Evolutionary conservation across 2,888 invertebrate species (phyloP).

Genomic region (Epirrita christyi): DNA sequence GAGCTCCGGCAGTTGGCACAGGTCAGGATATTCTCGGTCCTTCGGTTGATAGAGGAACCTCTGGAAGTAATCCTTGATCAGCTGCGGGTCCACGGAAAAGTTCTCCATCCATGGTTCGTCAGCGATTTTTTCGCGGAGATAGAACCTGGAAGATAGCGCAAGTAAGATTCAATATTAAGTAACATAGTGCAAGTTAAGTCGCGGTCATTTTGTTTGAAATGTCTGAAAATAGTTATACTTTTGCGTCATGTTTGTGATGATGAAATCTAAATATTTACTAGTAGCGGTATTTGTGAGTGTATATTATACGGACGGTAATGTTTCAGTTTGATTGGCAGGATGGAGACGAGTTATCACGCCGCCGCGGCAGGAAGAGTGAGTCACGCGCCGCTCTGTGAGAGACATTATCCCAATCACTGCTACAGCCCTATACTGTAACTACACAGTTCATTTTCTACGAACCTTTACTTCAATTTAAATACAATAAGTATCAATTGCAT

Average conservation of each 20-base stretch:
- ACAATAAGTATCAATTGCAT: slow-evolving; percentile 22
- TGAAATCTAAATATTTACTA: slow-evolving; percentile 58
- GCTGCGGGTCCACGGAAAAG: slow-evolving; percentile 95
- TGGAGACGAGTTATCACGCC: slow-evolving; percentile 75
- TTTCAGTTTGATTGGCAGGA: slow-evolving; percentile 79
- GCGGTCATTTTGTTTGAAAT: slow-evolving; percentile 27
- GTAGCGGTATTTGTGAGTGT: slow-evolving; percentile 56
- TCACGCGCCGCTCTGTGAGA: slow-evolving; percentile 58
- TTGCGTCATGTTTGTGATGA: slow-evolving; percentile 62
- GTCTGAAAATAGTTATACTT: slow-evolving; percentile 63
- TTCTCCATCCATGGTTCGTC: slow-evolving; percentile 95
- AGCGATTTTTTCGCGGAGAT: slow-evolving; percentile 93
- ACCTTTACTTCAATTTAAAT: slow-evolving; percentile 7
- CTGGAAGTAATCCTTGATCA: slow-evolving; percentile 96
- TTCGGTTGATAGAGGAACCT: slow-evolving; percentile 96
- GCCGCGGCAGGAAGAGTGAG: slow-evolving; percentile 78
- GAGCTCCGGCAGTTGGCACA: slow-evolving; percentile 97
- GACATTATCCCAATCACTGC: slow-evolving; percentile 72
- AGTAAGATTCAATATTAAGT: slow-evolving; percentile 32
- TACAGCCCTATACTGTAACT: slow-evolving; percentile 51
- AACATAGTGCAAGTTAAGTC: slow-evolving; percentile 27
- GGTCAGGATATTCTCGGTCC: slow-evolving; percentile 97
- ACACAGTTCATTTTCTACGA: slow-evolving; percentile 37
- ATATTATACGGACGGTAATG: slow-evolving; percentile 63
- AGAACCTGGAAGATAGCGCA: slow-evolving; percentile 86